Evolutionary conservation across 2,113 vertebrate species (phyloP).

Genomic region (Pitta sordida): DNA sequence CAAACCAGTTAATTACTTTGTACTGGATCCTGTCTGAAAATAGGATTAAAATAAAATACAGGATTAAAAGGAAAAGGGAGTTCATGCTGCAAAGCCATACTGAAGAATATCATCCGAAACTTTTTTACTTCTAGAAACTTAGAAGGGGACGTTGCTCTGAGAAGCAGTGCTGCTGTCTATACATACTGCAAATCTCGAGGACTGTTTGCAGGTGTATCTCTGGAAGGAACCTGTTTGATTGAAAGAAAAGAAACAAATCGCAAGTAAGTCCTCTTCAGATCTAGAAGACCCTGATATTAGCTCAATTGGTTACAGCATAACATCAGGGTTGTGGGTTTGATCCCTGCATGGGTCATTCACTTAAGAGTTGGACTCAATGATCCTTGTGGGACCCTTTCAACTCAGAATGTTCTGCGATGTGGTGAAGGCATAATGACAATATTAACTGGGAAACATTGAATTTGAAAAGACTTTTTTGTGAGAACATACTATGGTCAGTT

Average conservation of each 20-base stretch:
- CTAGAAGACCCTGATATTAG: background rate
- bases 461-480: background rate
- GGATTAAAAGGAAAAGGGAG: background rate
- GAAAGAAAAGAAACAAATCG: conserved; percentile 96
- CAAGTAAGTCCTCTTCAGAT: conserved; percentile 77
- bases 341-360: background rate
- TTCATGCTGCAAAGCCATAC: background rate
- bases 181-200: conserved; percentile 93
- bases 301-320: background rate
- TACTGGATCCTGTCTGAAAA: background rate
- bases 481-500: background rate
- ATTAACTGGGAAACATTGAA: background rate
- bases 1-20: background rate
- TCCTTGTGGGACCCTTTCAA: background rate
- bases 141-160: conserved; percentile 88
- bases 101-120: background rate
- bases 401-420: background rate
- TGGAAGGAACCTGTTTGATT: conserved; percentile 91
- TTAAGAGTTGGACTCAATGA: too few relatives aligned
- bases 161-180: conserved; percentile 90
- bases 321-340: background rate
- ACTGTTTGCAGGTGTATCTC: conserved; percentile 90
- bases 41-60: background rate
- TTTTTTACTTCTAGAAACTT: conserved; percentile 78
- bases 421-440: background rate